These are phyloP conservation scores for Villa cingulata DNA, from an alignment of 2,888 invertebrate species.

Conservation along the genomic window DNA sequence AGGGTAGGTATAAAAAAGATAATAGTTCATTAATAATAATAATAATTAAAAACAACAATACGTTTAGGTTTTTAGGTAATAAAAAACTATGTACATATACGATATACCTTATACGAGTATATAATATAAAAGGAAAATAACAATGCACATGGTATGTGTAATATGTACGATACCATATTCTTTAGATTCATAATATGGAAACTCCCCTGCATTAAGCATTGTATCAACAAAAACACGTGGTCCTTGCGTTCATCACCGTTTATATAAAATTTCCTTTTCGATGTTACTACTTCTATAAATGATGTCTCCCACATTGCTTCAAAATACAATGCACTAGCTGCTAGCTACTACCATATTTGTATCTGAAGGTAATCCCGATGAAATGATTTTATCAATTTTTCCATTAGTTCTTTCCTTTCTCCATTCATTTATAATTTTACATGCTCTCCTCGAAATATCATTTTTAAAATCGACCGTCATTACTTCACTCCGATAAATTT, in stretches of 20 bases:
- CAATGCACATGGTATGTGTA: not conserved
- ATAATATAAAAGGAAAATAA: no score
- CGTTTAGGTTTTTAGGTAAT: no score
- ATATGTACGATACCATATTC: constrained; percentile 15
- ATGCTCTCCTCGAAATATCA: constrained; percentile 31
- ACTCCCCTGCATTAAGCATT: constrained; percentile 49
- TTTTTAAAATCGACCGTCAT: constrained; percentile 41
- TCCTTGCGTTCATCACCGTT: constrained; percentile 33
- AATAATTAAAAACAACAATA: no score
- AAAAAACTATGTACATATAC: no score
- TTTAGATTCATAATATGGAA: constrained; percentile 39
- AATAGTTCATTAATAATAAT: not conserved
- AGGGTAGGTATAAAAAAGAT: not conserved
- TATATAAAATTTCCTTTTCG: constrained; percentile 37
- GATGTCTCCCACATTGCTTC: constrained; percentile 46
- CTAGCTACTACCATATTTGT: constrained; percentile 47
- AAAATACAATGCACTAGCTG: constrained; percentile 56
- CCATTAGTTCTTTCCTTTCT: constrained; percentile 42
- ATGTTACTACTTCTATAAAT: constrained; percentile 41
- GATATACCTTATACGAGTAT: no score
- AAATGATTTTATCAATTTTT: constrained; percentile 44
- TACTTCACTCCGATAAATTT: no score
- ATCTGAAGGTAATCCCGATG: constrained; percentile 33
- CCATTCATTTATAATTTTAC: constrained; percentile 43
- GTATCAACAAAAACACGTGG: constrained; percentile 37